Evolutionary conservation across 2,888 invertebrate species (phyloP).

Genomic region (Caenorhabditis macrosperma): DNA sequence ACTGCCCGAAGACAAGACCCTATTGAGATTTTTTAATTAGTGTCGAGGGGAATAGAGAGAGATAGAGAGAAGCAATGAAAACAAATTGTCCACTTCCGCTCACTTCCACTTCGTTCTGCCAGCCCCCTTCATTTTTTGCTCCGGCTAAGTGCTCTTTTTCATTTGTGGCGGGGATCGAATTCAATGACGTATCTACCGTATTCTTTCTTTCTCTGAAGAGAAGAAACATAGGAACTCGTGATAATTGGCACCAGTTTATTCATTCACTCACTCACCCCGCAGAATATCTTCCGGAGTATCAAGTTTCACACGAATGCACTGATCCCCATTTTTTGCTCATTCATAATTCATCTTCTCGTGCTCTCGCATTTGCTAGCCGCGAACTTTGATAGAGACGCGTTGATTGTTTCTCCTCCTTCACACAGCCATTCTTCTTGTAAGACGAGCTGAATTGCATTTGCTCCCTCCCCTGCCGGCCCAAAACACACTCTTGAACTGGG

Average conservation of each 20-base stretch:
- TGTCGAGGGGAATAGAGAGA: conserved; percentile 3
- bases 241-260: not conserved
- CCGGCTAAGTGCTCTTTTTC: not conserved
- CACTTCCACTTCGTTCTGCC: conserved; percentile 3
- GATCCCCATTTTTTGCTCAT: not conserved
- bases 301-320: not conserved
- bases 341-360: not conserved
- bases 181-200: not conserved
- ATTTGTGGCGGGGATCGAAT: not conserved
- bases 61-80: not conserved
- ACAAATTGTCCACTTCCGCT: not conserved
- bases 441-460: conserved; percentile 46
- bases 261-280: too few species aligned
- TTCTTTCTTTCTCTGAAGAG: not conserved
- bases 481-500: not conserved
- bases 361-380: not conserved
- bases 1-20: conserved; percentile 18
- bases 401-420: not conserved
- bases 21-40: conserved; percentile 58
- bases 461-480: not conserved
- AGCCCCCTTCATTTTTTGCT: not conserved
- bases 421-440: conserved; percentile 37
- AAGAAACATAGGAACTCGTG: not conserved
- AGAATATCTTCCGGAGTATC: not conserved
- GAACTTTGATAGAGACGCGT: not conserved